phyloP scores from a whole-genome alignment of 1,140 invertebrate species.

The Arion vulgaris region DNA sequence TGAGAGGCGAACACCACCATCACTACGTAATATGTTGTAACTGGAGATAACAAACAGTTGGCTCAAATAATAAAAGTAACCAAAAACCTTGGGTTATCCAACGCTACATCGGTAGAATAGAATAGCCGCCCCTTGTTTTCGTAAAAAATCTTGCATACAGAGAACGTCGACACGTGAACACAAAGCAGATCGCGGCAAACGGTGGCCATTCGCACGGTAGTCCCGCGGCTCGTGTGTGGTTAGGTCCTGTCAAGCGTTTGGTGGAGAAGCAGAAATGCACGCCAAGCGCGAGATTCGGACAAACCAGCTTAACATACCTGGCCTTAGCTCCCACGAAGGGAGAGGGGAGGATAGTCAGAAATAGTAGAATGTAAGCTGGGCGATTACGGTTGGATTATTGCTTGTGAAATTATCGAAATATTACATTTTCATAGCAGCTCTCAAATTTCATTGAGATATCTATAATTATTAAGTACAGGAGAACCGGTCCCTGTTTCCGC shows the following conservation, averaged over 20 bases:
- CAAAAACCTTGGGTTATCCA: too few relatives aligned
- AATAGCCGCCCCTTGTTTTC: not conserved
- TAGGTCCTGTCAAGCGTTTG: not conserved
- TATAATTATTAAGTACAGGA: too few relatives aligned
- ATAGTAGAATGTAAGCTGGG: not conserved
- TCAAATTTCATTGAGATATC: too few relatives aligned
- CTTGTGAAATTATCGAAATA: not conserved
- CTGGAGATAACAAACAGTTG: too few relatives aligned
- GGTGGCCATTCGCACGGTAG: not conserved
- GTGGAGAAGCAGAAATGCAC: not conserved
- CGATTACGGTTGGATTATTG: conserved; percentile 3
- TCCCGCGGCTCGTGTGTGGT: not conserved
- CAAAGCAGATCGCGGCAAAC: not conserved
- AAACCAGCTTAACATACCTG: conserved; percentile 1
- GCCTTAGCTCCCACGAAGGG: not conserved
- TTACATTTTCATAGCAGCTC: too few relatives aligned
- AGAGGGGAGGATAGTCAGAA: not conserved
- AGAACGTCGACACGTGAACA: not conserved
- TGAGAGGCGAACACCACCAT: too few relatives aligned
- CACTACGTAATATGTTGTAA: too few relatives aligned
- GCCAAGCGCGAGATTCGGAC: not conserved
- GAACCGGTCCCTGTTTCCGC: too few relatives aligned
- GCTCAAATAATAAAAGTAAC: too few relatives aligned
- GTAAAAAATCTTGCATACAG: not conserved
- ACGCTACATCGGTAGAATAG: not conserved